Conservation (phyloP, 2,888 invertebrate species). For the Andricus curvator region DNA sequence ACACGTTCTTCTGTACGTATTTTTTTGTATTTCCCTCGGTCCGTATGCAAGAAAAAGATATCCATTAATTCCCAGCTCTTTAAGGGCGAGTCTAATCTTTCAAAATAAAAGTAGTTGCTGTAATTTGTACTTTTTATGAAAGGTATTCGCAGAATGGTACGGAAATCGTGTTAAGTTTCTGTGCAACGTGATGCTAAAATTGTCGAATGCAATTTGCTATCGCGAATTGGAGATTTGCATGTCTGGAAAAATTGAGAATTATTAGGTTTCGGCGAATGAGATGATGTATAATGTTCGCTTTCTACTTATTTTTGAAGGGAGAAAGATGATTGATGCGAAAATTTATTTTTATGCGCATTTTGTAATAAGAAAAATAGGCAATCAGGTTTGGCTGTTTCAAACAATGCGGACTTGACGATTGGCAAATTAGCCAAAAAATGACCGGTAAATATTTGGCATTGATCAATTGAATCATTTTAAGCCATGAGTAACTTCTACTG, state of each 20-base stretch:
- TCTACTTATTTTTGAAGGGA: too few species aligned
- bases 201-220: background rate
- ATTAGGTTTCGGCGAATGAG: background rate
- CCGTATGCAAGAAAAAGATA: background rate
- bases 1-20: conserved; percentile 31
- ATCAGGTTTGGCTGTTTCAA: too few species aligned
- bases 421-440: too few species aligned
- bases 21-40: background rate
- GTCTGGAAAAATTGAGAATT: conserved; percentile 1
- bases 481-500: too few species aligned
- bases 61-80: conserved; percentile 6
- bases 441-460: too few species aligned
- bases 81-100: conserved; percentile 6
- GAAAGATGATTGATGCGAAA: too few species aligned
- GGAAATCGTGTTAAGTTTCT: background rate
- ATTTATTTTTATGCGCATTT: too few species aligned
- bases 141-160: background rate
- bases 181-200: background rate
- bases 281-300: background rate
- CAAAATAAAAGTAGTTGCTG: background rate
- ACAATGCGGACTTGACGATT: too few species aligned
- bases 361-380: too few species aligned
- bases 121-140: conserved; percentile 1
- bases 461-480: too few species aligned
- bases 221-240: conserved; percentile 8